Base-by-base conservation (phyloP, 2,797 vertebrate species). In the Coccyzus lansbergi region DNA sequence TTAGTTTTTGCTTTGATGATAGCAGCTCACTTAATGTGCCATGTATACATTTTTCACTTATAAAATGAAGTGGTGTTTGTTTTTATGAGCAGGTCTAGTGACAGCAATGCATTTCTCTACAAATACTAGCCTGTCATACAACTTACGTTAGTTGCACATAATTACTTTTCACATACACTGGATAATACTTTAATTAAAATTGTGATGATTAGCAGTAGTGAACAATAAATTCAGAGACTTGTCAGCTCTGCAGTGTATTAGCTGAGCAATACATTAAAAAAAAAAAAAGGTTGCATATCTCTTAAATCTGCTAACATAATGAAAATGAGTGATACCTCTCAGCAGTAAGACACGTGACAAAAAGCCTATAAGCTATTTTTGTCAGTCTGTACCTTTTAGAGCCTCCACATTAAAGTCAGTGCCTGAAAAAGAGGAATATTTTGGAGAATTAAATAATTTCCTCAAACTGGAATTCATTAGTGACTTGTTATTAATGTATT, bases 131-230 rank as follows among this genome's bases (percentile, higher is more conserved):
- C 96, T 96, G 95, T 96, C 95, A 94, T 59, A 86, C 96, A 93
- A 92, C 95, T 96, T 93, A 83, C 19, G 87, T 94, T 92, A 97
- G 97, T 95, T 94, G 96, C 92, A 94, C 97, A 49, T 97, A 97
- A 98, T 97, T 98, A 95, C 97, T 95, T 97, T 96, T 95, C 94
- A 96, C 95, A 93, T 92, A 93, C 92, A 97, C 94, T 60, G 90
- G 96, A 94, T 98, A 98, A 98, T 97, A 97, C 96, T 98, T 98
- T 97, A 97, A 97, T 98, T 98, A 97, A 97, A 98, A 96, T 92
- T 77, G 67, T 84, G 96, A 89, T 97, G 97, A 97, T 98, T 97
- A 98, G 95, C 96, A 95, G 97, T 97, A 97, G 96, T 91, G 94
- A 97, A 96, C 97, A 97, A 96, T 97, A 97, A 96, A 97, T 98